Base-by-base conservation (phyloP, 2,888 invertebrate genomes). In the Nemotelus nigrinus region DNA sequence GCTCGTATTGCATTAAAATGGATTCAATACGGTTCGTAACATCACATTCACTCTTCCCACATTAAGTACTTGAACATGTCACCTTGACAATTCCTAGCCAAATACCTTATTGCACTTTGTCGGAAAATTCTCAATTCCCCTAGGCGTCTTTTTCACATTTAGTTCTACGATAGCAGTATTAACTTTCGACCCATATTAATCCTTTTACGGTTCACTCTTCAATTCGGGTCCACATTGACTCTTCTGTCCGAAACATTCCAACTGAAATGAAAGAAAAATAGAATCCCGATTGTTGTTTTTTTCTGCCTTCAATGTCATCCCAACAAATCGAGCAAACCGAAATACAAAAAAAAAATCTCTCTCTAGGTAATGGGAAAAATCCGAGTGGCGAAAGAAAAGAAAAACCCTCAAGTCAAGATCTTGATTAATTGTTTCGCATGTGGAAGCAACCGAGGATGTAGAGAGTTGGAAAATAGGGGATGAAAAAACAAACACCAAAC, bases 131-230 rank as follows among this genome's bases (percentile, higher is more conserved):
- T 5, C 5, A 50, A 50, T 50, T 25, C 25, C 25, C 25, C 25
- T 25, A 25, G 25, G 25, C 25, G 25, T 4, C 7, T 57, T 5
- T 57, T 4, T 50, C 57, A 5, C 57, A 10, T 57, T 57, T 25
- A 25, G 25, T 25, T 57, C 57, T 57, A 5, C 57, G 4, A 10
- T 65, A 47, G 50, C 50, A 10, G 48, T 70, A 70, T 53, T 70
- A 70, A 55, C 53, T 70, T 70, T 55, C 44, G 70, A 70, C 53
- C 70, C 68, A 53, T 68, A 50, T 68, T 68, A 68, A 68, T 53
- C 68, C 68, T 68, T 50, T 53, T 68, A 50, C 8, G 8, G 8
- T 1, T 25, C 58, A 58, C n/a, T 58, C 4, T n/a, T 25, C 8
- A 4, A 7, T n/a, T 58, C 8, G 4, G n/a, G 4, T 25, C 25